Evolutionary conservation across 1,140 invertebrate species (phyloP).

Genomic region (Mycetomoellerius zeteki): DNA sequence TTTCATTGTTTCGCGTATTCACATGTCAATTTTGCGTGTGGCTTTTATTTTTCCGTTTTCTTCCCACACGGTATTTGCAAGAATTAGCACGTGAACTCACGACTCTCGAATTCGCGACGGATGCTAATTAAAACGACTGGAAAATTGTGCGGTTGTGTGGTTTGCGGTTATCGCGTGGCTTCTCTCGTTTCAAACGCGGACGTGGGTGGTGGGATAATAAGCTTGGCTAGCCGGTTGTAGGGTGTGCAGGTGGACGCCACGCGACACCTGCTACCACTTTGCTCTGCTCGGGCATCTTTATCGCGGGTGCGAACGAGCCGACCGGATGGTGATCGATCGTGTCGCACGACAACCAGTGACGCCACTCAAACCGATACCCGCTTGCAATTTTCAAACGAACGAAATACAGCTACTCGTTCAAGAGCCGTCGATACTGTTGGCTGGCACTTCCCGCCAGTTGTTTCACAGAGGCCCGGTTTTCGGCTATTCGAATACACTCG

Average conservation of each 20-base stretch:
- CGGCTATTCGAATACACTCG: slow-evolving; percentile 30
- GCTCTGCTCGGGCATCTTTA: slow-evolving; percentile 67
- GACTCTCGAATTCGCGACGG: background rate
- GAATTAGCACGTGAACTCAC: background rate
- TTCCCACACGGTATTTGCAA: background rate
- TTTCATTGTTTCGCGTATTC: too few relatives aligned
- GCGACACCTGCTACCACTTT: slow-evolving; percentile 73
- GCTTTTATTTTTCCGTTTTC: background rate
- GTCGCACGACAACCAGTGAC: slow-evolving; percentile 51
- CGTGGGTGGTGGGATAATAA: slow-evolving; percentile 60
- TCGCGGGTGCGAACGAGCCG: slow-evolving; percentile 60
- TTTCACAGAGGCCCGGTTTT: slow-evolving; percentile 32
- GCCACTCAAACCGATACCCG: slow-evolving; percentile 51
- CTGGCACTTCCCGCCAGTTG: slow-evolving; percentile 51
- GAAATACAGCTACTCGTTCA: slow-evolving; percentile 35
- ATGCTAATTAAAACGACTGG: slow-evolving; percentile 41
- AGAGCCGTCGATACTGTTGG: slow-evolving; percentile 39
- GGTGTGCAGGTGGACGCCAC: slow-evolving; percentile 69
- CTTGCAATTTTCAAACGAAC: slow-evolving; percentile 58
- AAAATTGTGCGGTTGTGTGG: slow-evolving; percentile 25
- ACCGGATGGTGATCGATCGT: slow-evolving; percentile 70
- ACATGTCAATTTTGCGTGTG: too few relatives aligned
- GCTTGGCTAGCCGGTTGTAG: slow-evolving; percentile 34
- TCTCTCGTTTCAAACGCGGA: slow-evolving; percentile 34
- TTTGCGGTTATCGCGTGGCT: slow-evolving; percentile 21